Evolutionary conservation across 2,797 vertebrate species (phyloP), one percentile per base, ranked within the genome.

Genomic region (Fundulus diaphanus): DNA sequence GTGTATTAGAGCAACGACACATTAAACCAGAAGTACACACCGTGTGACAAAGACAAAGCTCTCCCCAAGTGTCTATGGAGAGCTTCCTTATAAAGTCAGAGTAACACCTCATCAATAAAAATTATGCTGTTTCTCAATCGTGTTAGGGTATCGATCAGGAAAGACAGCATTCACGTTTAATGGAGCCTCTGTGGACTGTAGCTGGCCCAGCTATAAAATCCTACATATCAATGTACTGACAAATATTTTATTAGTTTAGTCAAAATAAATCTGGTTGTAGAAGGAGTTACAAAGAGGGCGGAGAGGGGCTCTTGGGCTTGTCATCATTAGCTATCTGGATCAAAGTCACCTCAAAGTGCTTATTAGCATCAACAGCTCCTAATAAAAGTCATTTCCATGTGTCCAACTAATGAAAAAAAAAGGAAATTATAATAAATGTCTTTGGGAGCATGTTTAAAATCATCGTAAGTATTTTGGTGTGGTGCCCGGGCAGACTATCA

Each of bases 311-410:
- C 83, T 86, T 68, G 22, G 76, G 59, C 85, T 87, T 92, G 87
- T 92, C 92, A 91, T 92, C 82, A 89, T 92, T 91, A 90, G 80
- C 89, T 88, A 88, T 92, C 89, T 82, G 85, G 82, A 90, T 80
- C 76, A 63, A 88, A 78, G 82, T 76, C 83, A 86, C 83, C 89
- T 87, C 79, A 87, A 76, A 86, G 84, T 83, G 77, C 75, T 72
- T 65, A 81, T 81, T 54, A 76, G 42, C 84, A 42, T 76, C 81
- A 79, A 74, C 44, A 85, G 88, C 90, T 89, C 85, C 87, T 88
- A 83, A 90, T 92, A 88, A 92, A 88, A 87, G 71, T 69, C 76
- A 88, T 92, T 85, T 83, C 84, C 73, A 86, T 89, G 86, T 76
- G 70, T 82, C 77, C 59, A 77, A 77, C 6, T 69, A 24, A 15